A percentile compares a stretch with the other conserved stretches of the same genome.
These are phyloP conservation scores for Poecilia gillii DNA, from an alignment of 2,797 vertebrate species.

Conservation along the genomic window DNA sequence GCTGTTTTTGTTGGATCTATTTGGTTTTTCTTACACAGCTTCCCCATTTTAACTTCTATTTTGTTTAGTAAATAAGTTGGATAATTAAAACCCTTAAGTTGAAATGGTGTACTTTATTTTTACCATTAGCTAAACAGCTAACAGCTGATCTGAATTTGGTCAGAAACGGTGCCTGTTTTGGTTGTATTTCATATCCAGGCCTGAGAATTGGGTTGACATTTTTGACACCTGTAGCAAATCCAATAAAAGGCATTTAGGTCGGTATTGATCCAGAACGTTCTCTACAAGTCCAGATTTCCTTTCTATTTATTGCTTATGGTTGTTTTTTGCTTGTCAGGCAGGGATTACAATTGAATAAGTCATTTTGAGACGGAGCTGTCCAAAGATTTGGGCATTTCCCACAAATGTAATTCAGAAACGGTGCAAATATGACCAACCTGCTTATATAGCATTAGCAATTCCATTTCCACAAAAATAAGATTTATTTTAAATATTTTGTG, in stretches of 20 bases:
- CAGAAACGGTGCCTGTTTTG: neutral
- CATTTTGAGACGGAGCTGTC: neutral
- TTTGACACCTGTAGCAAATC: slow-evolving; percentile 32
- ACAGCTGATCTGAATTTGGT: neutral
- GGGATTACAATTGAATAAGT: neutral
- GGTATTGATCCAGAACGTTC: slow-evolving; percentile 43
- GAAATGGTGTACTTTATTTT: neutral
- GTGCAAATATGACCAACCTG: neutral
- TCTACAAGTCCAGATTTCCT: neutral
- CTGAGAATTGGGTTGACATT: slow-evolving; percentile 32
- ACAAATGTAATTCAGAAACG: neutral
- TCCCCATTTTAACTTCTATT: neutral
- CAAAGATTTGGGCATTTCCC: neutral
- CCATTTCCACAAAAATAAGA: neutral
- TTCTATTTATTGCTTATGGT: slow-evolving; percentile 19
- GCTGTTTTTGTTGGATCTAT: neutral
- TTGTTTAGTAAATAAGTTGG: neutral
- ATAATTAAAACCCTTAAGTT: neutral
- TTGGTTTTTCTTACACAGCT: neutral
- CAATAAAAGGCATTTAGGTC: slow-evolving; percentile 41
- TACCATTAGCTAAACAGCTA: neutral
- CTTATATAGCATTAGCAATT: neutral
- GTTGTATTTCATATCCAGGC: slow-evolving; percentile 3
- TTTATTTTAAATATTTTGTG: neutral
- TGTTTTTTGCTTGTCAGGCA: neutral